A percentile compares a stretch with the other conserved stretches of the same genome.
These are phyloP conservation scores for Campaea margaritaria DNA, from an alignment of 2,888 invertebrate genomes.

Conservation along the genomic window DNA sequence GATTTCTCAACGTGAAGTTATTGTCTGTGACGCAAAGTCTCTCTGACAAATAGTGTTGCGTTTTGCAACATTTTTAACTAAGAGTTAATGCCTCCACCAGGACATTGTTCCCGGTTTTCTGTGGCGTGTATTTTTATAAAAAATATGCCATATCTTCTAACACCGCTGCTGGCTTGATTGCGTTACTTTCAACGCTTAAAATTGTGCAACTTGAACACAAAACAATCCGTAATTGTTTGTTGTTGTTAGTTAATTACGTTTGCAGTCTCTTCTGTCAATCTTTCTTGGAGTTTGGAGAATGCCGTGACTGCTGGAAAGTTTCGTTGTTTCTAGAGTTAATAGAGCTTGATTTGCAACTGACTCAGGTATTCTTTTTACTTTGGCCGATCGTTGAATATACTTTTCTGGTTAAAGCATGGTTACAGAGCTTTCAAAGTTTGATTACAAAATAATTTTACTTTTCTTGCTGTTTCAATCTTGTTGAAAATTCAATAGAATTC, in stretches of 20 bases:
- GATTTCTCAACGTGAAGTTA: constrained; percentile 78
- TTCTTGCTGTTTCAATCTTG: too few relatives aligned
- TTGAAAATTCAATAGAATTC: too few relatives aligned
- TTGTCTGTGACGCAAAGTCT: constrained; percentile 77
- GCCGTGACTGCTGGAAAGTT: constrained; percentile 15
- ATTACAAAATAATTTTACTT: neutral
- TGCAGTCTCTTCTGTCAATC: constrained; percentile 23
- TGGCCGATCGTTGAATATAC: neutral
- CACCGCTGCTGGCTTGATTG: constrained; percentile 13
- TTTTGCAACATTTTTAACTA: constrained; percentile 74
- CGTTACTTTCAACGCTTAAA: constrained; percentile 8
- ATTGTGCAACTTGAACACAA: constrained; percentile 22
- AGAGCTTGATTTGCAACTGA: constrained; percentile 7
- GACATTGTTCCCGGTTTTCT: constrained; percentile 40
- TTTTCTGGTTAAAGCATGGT: neutral
- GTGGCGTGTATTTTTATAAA: constrained; percentile 16
- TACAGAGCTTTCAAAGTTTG: neutral
- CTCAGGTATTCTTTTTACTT: constrained; percentile 9
- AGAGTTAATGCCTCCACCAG: constrained; percentile 59
- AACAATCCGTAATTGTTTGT: constrained; percentile 26
- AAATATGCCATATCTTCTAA: constrained; percentile 18
- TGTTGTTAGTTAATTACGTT: constrained; percentile 30
- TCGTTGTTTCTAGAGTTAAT: constrained; percentile 13
- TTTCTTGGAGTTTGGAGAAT: constrained; percentile 15
- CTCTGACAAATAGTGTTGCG: constrained; percentile 74